Conservation (phyloP, 2,888 invertebrate genomes). For the Schizaphis graminum region DNA sequence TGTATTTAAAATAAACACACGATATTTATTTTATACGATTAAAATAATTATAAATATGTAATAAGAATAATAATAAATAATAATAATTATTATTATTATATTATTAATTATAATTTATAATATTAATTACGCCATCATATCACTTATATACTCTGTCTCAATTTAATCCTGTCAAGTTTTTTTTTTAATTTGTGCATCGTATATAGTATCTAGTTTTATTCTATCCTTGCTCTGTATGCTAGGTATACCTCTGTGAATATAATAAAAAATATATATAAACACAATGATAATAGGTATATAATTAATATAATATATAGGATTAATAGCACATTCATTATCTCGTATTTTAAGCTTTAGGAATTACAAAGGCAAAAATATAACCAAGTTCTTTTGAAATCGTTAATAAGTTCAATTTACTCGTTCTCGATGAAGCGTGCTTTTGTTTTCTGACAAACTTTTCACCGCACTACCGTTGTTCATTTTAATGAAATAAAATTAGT, state of each 20-base stretch:
- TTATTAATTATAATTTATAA: no score
- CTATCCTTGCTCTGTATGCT: neutral
- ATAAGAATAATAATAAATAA: no score
- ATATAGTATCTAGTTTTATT: neutral
- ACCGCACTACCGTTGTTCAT: slow-evolving; percentile 36
- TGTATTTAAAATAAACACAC: no score
- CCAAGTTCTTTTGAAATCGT: slow-evolving; percentile 37
- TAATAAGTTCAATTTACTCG: slow-evolving; percentile 50
- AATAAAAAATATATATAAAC: neutral
- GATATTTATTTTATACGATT: no score
- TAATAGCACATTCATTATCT: neutral
- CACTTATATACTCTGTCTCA: neutral
- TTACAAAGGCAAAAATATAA: slow-evolving; percentile 10
- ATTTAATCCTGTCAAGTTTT: neutral
- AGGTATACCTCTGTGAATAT: neutral
- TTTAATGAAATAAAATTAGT: slow-evolving; percentile 62
- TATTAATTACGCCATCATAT: neutral
- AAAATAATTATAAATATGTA: no score
- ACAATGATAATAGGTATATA: neutral
- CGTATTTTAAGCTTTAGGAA: neutral
- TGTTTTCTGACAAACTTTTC: slow-evolving; percentile 41
- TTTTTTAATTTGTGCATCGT: neutral
- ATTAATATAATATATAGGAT: neutral
- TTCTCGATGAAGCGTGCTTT: slow-evolving; percentile 27
- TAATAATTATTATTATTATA: no score